phyloP scores from a whole-genome alignment of 2,888 invertebrate species.

The Lepidocyrtinus sp. region DNA sequence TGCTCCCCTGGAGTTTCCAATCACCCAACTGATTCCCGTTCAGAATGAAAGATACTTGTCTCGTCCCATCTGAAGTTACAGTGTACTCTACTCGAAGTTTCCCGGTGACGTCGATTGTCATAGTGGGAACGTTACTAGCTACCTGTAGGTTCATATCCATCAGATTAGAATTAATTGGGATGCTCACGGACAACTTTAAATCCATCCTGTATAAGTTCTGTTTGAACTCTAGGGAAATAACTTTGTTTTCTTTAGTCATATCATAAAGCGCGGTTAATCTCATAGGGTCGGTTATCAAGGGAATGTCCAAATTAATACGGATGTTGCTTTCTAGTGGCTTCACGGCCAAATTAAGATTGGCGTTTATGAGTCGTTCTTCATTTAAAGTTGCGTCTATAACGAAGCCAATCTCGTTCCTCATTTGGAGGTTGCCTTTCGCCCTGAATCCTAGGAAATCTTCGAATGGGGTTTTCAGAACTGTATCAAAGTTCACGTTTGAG shows the following conservation, averaged over 20 bases:
- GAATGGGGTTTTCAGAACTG: conserved; percentile 62
- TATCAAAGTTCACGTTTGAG: conserved; percentile 49
- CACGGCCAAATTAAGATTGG: conserved; percentile 36
- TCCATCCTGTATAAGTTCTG: conserved; percentile 63
- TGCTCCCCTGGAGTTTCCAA: conserved; percentile 62
- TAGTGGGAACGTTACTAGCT: conserved; percentile 63
- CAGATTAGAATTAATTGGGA: conserved; percentile 55
- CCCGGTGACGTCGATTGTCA: conserved; percentile 63
- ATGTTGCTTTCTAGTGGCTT: conserved; percentile 54
- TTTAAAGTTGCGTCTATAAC: conserved; percentile 53
- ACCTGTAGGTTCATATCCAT: conserved; percentile 64
- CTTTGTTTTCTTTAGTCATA: conserved; percentile 46
- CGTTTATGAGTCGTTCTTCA: conserved; percentile 40
- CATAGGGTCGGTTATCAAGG: conserved; percentile 58
- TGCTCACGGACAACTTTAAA: conserved; percentile 52
- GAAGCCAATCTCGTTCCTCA: conserved; percentile 45
- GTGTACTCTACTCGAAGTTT: conserved; percentile 62
- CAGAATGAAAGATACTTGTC: conserved; percentile 54
- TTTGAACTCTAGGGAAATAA: conserved; percentile 48
- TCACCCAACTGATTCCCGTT: conserved; percentile 62
- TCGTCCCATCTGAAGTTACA: conserved; percentile 59
- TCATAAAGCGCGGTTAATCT: conserved; percentile 60
- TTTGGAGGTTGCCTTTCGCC: conserved; percentile 29
- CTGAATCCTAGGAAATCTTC: conserved; percentile 30
- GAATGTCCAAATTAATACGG: conserved; percentile 56